A percentile compares a stretch with the other conserved stretches of the same genome.
These are phyloP conservation scores for Enteromius afrohamiltoni DNA, from an alignment of 2,797 vertebrate genomes.

Conservation along the genomic window DNA sequence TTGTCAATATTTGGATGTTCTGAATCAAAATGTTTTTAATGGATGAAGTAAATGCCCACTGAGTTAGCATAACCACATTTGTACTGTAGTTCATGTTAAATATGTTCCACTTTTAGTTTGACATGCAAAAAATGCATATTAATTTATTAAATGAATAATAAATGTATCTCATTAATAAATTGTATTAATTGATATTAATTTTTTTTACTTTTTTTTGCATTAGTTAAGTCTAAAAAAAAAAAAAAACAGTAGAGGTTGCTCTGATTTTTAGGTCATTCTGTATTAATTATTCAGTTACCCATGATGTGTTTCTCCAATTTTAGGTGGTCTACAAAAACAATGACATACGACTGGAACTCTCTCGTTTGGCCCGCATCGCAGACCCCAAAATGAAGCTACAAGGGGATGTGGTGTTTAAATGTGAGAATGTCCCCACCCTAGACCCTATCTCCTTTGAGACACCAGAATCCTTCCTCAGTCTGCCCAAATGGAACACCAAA, in stretches of 20 bases:
- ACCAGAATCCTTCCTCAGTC: constrained; percentile 93
- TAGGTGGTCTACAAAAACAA: constrained; percentile 99
- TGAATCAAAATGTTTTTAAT: background rate
- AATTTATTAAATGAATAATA: too few species aligned
- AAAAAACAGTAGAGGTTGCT: background rate
- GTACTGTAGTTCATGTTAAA: background rate
- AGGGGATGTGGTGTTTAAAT: constrained; percentile 92
- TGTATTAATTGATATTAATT: background rate
- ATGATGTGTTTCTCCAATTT: background rate
- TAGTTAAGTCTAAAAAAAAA: background rate
- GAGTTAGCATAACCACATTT: background rate
- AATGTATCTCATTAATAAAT: background rate
- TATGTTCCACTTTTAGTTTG: background rate
- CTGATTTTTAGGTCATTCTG: background rate
- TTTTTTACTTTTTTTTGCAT: background rate
- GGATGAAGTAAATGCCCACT: background rate
- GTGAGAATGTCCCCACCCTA: constrained; percentile 94
- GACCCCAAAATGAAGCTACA: constrained; percentile 99
- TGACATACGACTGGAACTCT: constrained; percentile 95
- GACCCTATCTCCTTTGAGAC: constrained; percentile 97
- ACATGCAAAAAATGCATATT: background rate
- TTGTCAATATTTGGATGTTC: background rate
- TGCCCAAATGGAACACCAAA: constrained; percentile 98
- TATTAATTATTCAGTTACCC: background rate
- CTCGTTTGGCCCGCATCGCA: constrained; percentile 91